Evolutionary conservation across 2,888 invertebrate genomes (phyloP), one percentile per base, ranked within the genome.

Genomic region (Chouioia cunea): DNA sequence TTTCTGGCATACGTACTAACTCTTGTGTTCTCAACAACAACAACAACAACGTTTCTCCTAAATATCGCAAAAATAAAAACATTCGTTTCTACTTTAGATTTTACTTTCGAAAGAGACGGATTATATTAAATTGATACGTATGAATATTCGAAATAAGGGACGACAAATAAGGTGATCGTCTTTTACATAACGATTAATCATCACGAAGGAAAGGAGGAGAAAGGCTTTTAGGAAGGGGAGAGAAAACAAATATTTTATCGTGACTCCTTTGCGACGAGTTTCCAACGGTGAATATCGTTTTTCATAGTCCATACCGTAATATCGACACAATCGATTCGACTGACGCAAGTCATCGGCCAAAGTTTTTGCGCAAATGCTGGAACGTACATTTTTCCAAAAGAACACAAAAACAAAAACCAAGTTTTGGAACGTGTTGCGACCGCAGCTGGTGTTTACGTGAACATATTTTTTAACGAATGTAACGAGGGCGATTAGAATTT

Each of bases 231-330:
- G 6, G 10, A 36, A 36, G 36, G 27, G 27, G 27, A 47, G n/a
- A 43, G 16, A 4, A 12, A 14, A 14, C 18, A 47, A 53, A 59
- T 59, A 53, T 36, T 47, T n/a, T 54, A 36, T 53, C 67, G 36
- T 43, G 44, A 23, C 52, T 50, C 47, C 23, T 44, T 23, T 48
- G 23, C 47, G 27, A 16, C 44, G n/a, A n/a, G n/a, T n/a, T n/a
- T n/a, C n/a, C n/a, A n/a, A n/a, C 46, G 36, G 27, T 44, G n/a
- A 36, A 50, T 59, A 64, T 70, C 56, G 52, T 47, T 70, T 65
- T 54, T 50, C 59, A 53, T 23, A 43, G 16, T 23, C 16, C 20
- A 14, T 36, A 36, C 36, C 22, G 48, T 14, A 59, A 48, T 57
- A 54, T 60, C 52, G 23, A 22, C 36, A 47, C 50, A 22, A 65